A percentile compares a stretch with the other conserved stretches of the same genome.
phyloP scores from a whole-genome alignment of 1,140 invertebrate genomes.

The Bursaphelenchus mucronatus region DNA sequence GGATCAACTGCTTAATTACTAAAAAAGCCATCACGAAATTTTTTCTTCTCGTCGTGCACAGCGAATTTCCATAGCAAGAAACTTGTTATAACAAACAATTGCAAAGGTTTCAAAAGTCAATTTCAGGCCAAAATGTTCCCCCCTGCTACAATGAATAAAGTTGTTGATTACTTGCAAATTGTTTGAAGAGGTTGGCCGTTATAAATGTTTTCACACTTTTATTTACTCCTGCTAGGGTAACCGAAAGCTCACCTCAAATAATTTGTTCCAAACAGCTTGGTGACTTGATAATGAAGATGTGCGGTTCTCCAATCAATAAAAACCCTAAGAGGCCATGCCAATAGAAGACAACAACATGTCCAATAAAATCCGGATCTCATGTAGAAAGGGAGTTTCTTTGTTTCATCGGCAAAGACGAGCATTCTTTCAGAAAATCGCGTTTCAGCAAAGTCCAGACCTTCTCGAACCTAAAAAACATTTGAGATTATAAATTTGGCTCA shows the following conservation, averaged over 20 bases:
- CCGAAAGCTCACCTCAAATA: conserved; percentile 57
- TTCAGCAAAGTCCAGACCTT: conserved; percentile 74
- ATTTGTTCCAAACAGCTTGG: conserved; percentile 66
- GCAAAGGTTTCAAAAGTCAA: too few relatives aligned
- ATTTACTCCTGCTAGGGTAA: background rate
- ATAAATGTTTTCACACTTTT: too few relatives aligned
- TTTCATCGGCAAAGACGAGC: conserved; percentile 68
- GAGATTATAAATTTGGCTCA: conserved; percentile 8
- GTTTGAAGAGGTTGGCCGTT: too few relatives aligned
- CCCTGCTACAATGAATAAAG: too few relatives aligned
- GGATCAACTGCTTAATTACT: too few relatives aligned
- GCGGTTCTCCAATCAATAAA: conserved; percentile 79
- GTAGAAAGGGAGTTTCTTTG: conserved; percentile 69
- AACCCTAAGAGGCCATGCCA: conserved; percentile 78
- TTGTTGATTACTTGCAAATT: too few relatives aligned
- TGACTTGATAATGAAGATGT: conserved; percentile 72
- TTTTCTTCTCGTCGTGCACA: too few relatives aligned
- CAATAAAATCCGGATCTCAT: conserved; percentile 68
- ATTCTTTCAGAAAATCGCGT: conserved; percentile 70
- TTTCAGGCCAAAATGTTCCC: too few relatives aligned
- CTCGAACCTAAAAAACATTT: conserved; percentile 61
- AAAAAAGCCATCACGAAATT: too few relatives aligned
- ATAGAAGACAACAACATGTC: conserved; percentile 72
- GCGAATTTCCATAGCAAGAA: too few relatives aligned
- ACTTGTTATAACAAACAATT: too few relatives aligned